phyloP scores from a whole-genome alignment of 2,888 invertebrate genomes.

The Patella ulyssiponensis region DNA sequence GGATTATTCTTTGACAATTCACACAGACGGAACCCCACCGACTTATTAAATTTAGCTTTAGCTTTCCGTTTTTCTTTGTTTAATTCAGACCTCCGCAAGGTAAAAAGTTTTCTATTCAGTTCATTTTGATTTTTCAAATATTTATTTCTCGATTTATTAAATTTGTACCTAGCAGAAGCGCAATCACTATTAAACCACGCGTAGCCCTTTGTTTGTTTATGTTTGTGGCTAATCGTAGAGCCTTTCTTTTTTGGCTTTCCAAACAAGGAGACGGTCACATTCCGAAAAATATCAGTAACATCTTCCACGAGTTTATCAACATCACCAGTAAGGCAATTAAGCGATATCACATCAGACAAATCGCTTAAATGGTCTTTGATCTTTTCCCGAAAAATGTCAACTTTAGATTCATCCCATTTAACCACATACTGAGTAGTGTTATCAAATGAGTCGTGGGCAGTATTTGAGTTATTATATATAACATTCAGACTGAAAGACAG shows the following conservation, averaged over 20 bases:
- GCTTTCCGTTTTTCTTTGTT: neutral
- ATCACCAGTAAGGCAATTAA: neutral
- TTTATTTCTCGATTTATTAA: too few species aligned
- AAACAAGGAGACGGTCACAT: neutral
- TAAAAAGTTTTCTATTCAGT: neutral
- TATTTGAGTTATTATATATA: neutral
- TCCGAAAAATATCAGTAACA: neutral
- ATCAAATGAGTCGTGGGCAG: too few species aligned
- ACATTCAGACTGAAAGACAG: neutral
- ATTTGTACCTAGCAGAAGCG: too few species aligned
- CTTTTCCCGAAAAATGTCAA: too few species aligned
- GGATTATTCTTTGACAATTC: neutral
- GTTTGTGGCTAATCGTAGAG: too few species aligned
- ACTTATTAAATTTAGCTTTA: neutral
- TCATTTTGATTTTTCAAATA: too few species aligned
- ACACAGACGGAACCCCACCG: neutral
- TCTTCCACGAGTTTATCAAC: neutral
- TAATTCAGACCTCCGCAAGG: neutral
- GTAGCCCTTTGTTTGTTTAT: too few species aligned
- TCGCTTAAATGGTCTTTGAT: too few species aligned
- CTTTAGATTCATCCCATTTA: too few species aligned
- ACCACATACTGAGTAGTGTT: too few species aligned
- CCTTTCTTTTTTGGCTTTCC: neutral
- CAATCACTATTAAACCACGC: too few species aligned
- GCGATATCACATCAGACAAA: neutral